A percentile compares a stretch with the other conserved stretches of the same genome.
Conservation (phyloP, 1,140 invertebrate genomes). For the Mercenaria mercenaria region DNA sequence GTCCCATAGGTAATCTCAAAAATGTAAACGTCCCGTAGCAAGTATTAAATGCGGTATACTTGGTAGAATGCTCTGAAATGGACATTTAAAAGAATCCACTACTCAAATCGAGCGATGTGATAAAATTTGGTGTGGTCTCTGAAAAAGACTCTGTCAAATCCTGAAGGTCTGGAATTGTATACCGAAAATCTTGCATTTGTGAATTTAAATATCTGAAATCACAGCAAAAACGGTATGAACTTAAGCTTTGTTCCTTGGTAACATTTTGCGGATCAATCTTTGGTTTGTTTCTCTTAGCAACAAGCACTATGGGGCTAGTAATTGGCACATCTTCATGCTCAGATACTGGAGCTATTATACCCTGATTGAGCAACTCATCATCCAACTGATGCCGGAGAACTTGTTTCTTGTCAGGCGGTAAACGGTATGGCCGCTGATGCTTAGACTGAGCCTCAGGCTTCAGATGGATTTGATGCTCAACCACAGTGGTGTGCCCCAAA, state of each 20-base stretch:
- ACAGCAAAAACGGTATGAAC: constrained; percentile 45
- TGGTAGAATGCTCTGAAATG: constrained; percentile 26
- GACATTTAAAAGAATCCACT: constrained; percentile 63
- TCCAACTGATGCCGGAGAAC: constrained; percentile 57
- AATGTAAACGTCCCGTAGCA: constrained; percentile 66
- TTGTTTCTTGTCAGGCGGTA: constrained; percentile 34
- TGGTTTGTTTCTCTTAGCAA: constrained; percentile 59
- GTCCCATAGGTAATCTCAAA: constrained; percentile 51
- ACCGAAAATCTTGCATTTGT: constrained; percentile 50
- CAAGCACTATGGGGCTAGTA: constrained; percentile 55
- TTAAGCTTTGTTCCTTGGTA: constrained; percentile 9
- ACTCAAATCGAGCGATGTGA: constrained; percentile 44
- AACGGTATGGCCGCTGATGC: constrained; percentile 46
- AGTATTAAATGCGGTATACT: constrained; percentile 65
- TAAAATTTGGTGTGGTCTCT: constrained; percentile 8
- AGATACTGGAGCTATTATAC: constrained; percentile 26
- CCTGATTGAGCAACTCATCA: constrained; percentile 43
- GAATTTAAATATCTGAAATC: constrained; percentile 58
- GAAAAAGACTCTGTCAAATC: constrained; percentile 64
- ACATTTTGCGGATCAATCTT: constrained; percentile 43
- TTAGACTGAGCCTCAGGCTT: constrained; percentile 37
- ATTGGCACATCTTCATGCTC: constrained; percentile 51
- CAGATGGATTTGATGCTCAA: constrained; percentile 37
- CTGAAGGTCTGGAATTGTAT: constrained; percentile 60
- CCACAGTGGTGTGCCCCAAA: constrained; percentile 23